Conservation (phyloP, 2,888 invertebrate species). For the Yponomeuta cagnagella region DNA sequence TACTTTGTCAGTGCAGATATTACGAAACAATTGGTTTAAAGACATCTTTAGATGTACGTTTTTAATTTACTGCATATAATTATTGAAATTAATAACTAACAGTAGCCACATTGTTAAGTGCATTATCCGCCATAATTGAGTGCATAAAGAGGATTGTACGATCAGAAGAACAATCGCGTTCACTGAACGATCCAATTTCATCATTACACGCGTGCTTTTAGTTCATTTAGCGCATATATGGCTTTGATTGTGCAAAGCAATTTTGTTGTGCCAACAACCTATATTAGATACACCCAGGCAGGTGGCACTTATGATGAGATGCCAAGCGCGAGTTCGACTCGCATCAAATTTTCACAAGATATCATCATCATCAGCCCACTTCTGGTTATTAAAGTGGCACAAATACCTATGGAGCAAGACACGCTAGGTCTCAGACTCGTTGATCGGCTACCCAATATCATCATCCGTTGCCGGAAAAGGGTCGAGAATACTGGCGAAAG, state of each 20-base stretch:
- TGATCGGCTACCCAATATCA: too few species aligned
- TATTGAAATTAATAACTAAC: background rate
- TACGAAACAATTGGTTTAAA: background rate
- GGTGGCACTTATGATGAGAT: too few species aligned
- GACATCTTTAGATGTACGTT: background rate
- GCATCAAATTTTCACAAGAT: too few species aligned
- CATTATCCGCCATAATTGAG: background rate
- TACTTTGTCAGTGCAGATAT: background rate
- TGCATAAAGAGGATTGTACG: slow-evolving; percentile 11
- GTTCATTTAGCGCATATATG: slow-evolving; percentile 56
- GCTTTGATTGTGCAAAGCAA: slow-evolving; percentile 40
- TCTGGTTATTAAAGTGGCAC: too few species aligned
- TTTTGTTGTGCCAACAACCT: background rate
- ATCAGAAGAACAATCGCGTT: slow-evolving; percentile 4
- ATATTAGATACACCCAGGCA: background rate
- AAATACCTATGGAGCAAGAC: too few species aligned
- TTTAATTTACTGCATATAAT: background rate
- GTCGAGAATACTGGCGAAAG: too few species aligned
- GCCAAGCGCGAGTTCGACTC: too few species aligned
- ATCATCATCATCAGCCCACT: too few species aligned
- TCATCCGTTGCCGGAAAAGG: too few species aligned
- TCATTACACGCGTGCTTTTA: slow-evolving; percentile 34
- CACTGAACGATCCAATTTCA: slow-evolving; percentile 9
- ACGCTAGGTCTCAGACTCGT: too few species aligned
- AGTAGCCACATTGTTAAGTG: slow-evolving; percentile 6